Evolutionary conservation across 2,888 invertebrate genomes (phyloP).

Genomic region (Metalampra italica): DNA sequence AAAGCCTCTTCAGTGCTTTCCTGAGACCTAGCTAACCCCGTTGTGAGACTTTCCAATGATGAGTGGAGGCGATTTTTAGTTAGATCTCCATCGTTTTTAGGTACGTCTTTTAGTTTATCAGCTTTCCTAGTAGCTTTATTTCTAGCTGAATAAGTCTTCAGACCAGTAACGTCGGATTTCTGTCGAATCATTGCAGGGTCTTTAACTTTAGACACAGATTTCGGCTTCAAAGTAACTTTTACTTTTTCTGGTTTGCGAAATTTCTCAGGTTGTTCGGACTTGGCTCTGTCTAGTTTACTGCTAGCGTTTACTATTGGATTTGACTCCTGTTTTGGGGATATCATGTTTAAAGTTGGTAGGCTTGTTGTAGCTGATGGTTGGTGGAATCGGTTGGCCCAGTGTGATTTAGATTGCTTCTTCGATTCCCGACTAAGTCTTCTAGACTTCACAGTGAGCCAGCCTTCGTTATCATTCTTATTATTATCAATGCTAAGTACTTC

Average conservation of each 20-base stretch:
- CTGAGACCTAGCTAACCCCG: conserved; percentile 60
- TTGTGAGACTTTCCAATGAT: conserved; percentile 64
- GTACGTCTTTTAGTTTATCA: conserved; percentile 46
- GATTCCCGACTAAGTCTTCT: conserved; percentile 80
- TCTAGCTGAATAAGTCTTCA: conserved; percentile 65
- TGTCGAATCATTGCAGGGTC: conserved; percentile 70
- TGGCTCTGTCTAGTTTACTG: conserved; percentile 48
- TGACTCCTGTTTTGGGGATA: conserved; percentile 66
- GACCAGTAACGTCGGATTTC: conserved; percentile 80
- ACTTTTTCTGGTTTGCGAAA: conserved; percentile 11
- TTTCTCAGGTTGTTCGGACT: conserved; percentile 60
- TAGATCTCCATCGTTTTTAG: conserved; percentile 46
- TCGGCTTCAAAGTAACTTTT: conserved; percentile 30
- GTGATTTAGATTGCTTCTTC: conserved; percentile 80
- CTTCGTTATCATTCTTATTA: conserved; percentile 78
- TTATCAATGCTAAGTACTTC: conserved; percentile 71
- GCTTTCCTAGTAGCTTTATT: conserved; percentile 50
- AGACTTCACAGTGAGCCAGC: conserved; percentile 94
- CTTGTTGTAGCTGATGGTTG: conserved; percentile 91
- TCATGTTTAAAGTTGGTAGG: conserved; percentile 83
- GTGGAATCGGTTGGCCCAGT: conserved; percentile 87
- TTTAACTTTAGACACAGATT: conserved; percentile 46
- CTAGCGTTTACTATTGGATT: conserved; percentile 38
- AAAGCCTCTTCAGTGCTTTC: conserved; percentile 63
- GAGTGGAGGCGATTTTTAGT: conserved; percentile 66